phyloP scores from a whole-genome alignment of 2,888 invertebrate genomes.

The Hylaea fasciaria region DNA sequence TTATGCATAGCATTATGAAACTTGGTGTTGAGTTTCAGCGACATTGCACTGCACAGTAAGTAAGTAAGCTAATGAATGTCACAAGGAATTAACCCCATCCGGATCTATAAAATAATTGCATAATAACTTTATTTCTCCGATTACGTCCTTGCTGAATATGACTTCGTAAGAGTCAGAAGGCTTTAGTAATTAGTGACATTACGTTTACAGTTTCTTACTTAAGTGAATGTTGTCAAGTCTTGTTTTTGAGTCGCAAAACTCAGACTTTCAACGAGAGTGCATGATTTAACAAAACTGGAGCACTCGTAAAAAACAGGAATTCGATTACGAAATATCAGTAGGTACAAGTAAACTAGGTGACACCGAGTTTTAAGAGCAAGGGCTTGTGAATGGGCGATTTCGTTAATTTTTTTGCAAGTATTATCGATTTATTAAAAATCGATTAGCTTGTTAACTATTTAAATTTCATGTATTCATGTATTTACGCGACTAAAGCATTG shows the following conservation, averaged over 20 bases:
- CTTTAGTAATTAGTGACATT: slow-evolving; percentile 33
- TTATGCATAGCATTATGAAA: slow-evolving; percentile 29
- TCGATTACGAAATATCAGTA: slow-evolving; percentile 49
- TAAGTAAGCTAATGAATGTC: slow-evolving; percentile 21
- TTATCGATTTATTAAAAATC: slow-evolving; percentile 9
- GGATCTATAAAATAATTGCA: slow-evolving; percentile 16
- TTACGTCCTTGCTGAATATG: slow-evolving; percentile 18
- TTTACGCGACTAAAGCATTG: neutral
- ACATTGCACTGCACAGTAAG: no score
- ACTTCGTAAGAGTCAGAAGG: slow-evolving; percentile 5
- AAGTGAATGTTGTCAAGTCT: slow-evolving; percentile 42
- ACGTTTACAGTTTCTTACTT: slow-evolving; percentile 27
- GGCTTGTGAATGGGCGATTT: slow-evolving; percentile 48
- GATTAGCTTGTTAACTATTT: neutral
- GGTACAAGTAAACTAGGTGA: slow-evolving; percentile 46
- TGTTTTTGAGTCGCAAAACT: slow-evolving; percentile 40
- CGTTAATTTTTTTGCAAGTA: slow-evolving; percentile 35
- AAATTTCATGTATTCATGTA: neutral
- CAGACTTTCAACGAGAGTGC: slow-evolving; percentile 48
- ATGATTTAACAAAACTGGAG: slow-evolving; percentile 45
- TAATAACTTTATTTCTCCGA: slow-evolving; percentile 12
- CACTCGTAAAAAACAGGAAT: slow-evolving; percentile 50
- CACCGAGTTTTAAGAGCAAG: slow-evolving; percentile 52
- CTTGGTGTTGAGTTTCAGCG: slow-evolving; percentile 22
- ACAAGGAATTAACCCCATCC: slow-evolving; percentile 21